Conservation (phyloP, 2,888 invertebrate genomes). For the Chrysomela aeneicollis region DNA sequence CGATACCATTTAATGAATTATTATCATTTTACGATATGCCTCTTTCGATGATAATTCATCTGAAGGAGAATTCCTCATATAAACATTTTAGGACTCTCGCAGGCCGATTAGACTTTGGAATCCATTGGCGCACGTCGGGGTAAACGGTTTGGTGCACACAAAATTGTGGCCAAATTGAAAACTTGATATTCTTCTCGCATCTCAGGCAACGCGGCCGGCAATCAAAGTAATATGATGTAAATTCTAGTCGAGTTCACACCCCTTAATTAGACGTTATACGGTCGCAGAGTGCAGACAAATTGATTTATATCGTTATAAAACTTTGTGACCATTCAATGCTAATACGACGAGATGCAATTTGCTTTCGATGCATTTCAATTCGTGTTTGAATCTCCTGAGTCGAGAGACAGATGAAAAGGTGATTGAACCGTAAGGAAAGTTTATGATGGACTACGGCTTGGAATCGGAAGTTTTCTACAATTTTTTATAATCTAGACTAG, state of each 20-base stretch:
- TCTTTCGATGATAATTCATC: no score
- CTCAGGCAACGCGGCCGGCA: not conserved
- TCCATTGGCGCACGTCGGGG: no score
- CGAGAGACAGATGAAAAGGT: constrained; percentile 1
- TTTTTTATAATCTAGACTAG: no score
- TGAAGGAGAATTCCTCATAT: no score
- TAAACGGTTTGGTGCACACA: not conserved
- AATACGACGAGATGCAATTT: constrained; percentile 18
- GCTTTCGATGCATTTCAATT: constrained; percentile 9
- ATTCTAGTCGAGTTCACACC: constrained; percentile 31
- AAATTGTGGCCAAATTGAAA: not conserved
- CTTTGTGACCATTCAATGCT: constrained; percentile 22
- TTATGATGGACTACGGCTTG: no score
- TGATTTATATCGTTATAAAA: constrained; percentile 26
- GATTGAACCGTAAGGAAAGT: not conserved
- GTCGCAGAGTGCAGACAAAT: constrained; percentile 20
- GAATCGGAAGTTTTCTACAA: no score
- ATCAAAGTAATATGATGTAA: constrained; percentile 24
- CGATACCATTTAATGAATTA: no score
- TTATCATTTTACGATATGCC: no score
- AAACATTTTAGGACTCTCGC: no score
- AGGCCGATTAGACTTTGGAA: no score
- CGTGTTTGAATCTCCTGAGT: constrained; percentile 4
- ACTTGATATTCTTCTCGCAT: not conserved
- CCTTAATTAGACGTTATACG: constrained; percentile 28